Conservation (phyloP, 2,113 vertebrate genomes). For the Maccullochella peelii region DNA sequence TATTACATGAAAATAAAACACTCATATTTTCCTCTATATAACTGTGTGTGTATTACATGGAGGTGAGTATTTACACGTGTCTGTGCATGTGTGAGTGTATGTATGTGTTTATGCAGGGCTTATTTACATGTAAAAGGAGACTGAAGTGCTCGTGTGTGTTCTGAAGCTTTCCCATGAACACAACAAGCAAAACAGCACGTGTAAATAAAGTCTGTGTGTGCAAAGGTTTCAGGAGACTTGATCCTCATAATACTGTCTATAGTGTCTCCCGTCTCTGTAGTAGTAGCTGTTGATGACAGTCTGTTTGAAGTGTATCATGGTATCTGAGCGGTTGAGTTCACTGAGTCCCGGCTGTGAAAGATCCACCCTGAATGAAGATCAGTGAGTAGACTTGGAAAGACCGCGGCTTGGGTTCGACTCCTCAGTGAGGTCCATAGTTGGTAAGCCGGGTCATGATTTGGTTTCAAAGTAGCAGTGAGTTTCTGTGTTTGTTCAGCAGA, state of each 20-base stretch:
- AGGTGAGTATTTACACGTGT: slow-evolving; percentile 70
- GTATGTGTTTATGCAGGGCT: slow-evolving; percentile 13
- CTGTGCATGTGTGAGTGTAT: slow-evolving; percentile 55
- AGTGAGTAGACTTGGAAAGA: slow-evolving; percentile 46
- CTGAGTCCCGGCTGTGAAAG: not conserved
- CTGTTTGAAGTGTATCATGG: slow-evolving; percentile 15
- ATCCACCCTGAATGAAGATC: slow-evolving; percentile 35
- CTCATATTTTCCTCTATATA: slow-evolving; percentile 77
- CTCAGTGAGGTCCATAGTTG: slow-evolving; percentile 13
- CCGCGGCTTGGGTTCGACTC: not conserved
- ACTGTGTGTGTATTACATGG: slow-evolving; percentile 63
- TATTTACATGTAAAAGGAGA: slow-evolving; percentile 69
- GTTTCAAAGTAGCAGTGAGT: not conserved
- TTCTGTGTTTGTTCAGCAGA: slow-evolving; percentile 86
- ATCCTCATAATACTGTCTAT: slow-evolving; percentile 68
- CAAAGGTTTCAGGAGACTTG: slow-evolving; percentile 52
- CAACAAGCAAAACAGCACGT: slow-evolving; percentile 11
- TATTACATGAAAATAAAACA: slow-evolving; percentile 86
- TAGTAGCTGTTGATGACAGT: slow-evolving; percentile 30
- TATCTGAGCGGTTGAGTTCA: slow-evolving; percentile 3
- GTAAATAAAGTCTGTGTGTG: slow-evolving; percentile 60
- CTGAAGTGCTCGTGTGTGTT: slow-evolving; percentile 21
- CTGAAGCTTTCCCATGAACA: slow-evolving; percentile 29
- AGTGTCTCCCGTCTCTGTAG: slow-evolving; percentile 57
- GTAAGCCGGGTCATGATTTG: not conserved